phyloP scores from a whole-genome alignment of 1,140 invertebrate genomes.

The Trissolcus basalis region DNA sequence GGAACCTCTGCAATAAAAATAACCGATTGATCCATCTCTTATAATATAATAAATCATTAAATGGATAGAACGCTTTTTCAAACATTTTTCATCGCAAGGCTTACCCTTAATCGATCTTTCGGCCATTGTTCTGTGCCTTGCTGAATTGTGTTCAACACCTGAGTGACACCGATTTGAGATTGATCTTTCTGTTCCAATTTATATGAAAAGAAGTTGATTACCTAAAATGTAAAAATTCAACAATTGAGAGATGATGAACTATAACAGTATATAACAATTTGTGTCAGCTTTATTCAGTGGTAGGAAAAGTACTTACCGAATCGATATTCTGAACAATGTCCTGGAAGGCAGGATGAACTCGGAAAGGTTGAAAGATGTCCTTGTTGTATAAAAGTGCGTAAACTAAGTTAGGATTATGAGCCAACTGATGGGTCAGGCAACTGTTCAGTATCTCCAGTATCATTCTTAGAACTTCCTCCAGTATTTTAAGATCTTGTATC shows the following conservation, averaged over 20 bases:
- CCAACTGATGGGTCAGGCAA: constrained; percentile 89
- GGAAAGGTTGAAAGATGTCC: constrained; percentile 91
- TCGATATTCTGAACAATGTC: constrained; percentile 98
- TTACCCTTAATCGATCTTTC: constrained; percentile 91
- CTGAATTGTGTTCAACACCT: constrained; percentile 91
- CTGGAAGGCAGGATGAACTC: constrained; percentile 92
- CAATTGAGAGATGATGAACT: too few relatives aligned
- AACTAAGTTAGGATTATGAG: constrained; percentile 95
- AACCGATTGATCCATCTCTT: constrained; percentile 6
- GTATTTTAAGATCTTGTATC: constrained; percentile 93
- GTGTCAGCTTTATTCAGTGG: too few relatives aligned
- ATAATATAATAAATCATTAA: constrained; percentile 7
- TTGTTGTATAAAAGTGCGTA: constrained; percentile 97
- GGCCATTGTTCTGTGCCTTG: constrained; percentile 92
- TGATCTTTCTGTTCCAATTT: constrained; percentile 82
- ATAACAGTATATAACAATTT: too few relatives aligned
- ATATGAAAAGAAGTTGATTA: constrained; percentile 90
- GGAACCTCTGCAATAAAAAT: constrained; percentile 90
- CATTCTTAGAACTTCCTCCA: constrained; percentile 98
- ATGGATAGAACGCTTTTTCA: constrained; percentile 7
- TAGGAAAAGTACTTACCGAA: constrained; percentile 89
- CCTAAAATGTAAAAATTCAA: constrained; percentile 78
- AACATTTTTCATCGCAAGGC: background rate
- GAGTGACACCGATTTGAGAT: constrained; percentile 85
- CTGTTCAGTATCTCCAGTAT: constrained; percentile 97